A percentile compares a stretch with the other conserved stretches of the same genome.
Evolutionary conservation across 2,113 vertebrate species (phyloP).

Genomic region (Ciconia stormi): DNA sequence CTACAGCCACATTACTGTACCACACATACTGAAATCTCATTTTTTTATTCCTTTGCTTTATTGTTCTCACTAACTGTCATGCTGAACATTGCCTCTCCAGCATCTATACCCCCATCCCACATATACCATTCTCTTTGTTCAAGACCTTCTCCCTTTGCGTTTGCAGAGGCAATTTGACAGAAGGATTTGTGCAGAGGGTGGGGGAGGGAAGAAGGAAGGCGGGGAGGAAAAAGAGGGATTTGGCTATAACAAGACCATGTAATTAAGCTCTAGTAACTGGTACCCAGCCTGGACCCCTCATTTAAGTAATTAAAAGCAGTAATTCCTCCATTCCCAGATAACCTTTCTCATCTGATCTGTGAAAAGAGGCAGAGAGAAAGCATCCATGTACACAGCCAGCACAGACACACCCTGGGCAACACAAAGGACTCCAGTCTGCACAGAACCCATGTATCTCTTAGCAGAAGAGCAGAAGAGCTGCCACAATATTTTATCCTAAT

Average conservation of each 20-base stretch:
- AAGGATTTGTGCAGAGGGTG: conserved; percentile 33
- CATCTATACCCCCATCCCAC: not conserved
- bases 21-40: not conserved
- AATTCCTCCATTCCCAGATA: not conserved
- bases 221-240: not conserved
- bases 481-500: not conserved
- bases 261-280: conserved; percentile 34
- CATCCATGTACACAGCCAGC: conserved; percentile 9
- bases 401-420: conserved; percentile 47
- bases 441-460: not conserved
- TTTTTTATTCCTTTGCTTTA: not conserved
- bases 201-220: conserved; percentile 5
- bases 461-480: not conserved
- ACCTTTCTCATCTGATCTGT: not conserved
- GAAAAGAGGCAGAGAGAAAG: conserved; percentile 1
- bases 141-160: not conserved
- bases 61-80: not conserved
- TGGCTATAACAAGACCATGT: conserved; percentile 1
- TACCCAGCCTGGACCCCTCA: not conserved
- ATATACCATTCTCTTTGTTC: conserved; percentile 8
- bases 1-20: not conserved
- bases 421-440: conserved; percentile 34
- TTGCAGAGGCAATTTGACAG: conserved; percentile 18
- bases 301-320: conserved; percentile 16
- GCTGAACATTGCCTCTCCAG: not conserved